Base-by-base conservation (phyloP, 2,888 invertebrate genomes). In the Pseudococcus longispinus region DNA sequence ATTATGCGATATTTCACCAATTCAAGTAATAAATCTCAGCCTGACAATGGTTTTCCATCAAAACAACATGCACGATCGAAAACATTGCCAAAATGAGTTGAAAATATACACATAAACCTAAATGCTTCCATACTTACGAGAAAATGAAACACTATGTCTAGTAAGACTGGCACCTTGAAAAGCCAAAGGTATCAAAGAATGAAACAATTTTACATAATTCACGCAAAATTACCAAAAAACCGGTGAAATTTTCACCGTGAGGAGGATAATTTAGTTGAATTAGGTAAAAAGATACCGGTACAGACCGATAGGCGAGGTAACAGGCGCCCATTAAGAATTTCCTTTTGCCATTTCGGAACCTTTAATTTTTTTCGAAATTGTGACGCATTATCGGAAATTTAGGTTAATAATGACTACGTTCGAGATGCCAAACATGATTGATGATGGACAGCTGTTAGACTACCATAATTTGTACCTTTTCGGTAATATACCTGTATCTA, bases 401-500 rank as follows among this genome's bases (percentile, higher is more conserved):
- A 23, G 60, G 37, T 65, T 37, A 29, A 37, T 84, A 84, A 84
- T 84, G 29, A 84, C 70, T 15, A 84, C 29, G 65, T 37, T 84
- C n/a, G 32, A 60, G 60, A 42, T 84, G 84, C 65, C 84, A 65
- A 65, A 84, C 37, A 65, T 84, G 84, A 84, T 84, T 84, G 84
- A 84, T 84, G 37, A 65, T 65, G 84, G 84, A 84, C 84, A 84
- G 84, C 84, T 84, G 84, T 84, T 60, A 84, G 84, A 84, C 84
- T 65, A 60, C 60, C 37, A 42, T 84, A 60, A 84, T 84, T 84
- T 65, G 65, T 29, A 29, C 84, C 55, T 74, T 74, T 74, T 32
- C 20, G 51, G 32, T 83, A 83, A 83, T 83, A 83, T 83, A 83
- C 42, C 13, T 46, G 13, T 13, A 15, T 11, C 13, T 15, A 8